Conservation (phyloP, 2,797 vertebrate genomes). For the Acomys russatus region DNA sequence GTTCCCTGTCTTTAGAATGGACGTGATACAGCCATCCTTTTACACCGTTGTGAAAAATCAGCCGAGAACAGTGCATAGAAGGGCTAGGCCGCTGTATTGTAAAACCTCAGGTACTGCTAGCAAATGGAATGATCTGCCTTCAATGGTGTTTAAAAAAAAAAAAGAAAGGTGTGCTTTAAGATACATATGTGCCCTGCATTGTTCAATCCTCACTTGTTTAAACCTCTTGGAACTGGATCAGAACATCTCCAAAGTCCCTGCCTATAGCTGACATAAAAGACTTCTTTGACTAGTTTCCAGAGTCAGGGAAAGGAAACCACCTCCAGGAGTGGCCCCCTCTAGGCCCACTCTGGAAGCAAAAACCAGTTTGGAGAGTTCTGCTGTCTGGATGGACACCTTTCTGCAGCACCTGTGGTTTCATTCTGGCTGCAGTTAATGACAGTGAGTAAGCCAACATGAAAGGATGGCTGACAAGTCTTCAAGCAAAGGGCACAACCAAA, state of each 20-base stretch:
- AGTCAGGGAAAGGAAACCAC: constrained; percentile 48
- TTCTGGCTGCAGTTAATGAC: constrained; percentile 80
- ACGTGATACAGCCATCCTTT: background rate
- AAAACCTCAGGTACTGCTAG: background rate
- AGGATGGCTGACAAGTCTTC: constrained; percentile 80
- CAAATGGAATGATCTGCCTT: background rate
- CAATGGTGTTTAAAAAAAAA: background rate
- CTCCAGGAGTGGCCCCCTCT: constrained; percentile 52
- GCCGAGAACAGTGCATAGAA: background rate
- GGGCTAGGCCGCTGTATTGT: background rate
- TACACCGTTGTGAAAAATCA: background rate
- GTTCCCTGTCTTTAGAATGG: constrained; percentile 8
- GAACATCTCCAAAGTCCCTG: constrained; percentile 34
- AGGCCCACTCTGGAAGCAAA: constrained; percentile 74
- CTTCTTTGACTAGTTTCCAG: constrained; percentile 13
- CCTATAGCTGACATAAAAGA: background rate
- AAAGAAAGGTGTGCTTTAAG: background rate
- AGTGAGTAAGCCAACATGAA: constrained; percentile 83
- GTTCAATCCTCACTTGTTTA: constrained; percentile 30
- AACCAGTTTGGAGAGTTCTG: constrained; percentile 78
- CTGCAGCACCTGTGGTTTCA: constrained; percentile 74
- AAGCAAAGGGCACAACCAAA: constrained; percentile 78
- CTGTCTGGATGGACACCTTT: constrained; percentile 63
- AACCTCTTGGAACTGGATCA: background rate
- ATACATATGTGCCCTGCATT: background rate